phyloP scores from a whole-genome alignment of 2,113 vertebrate species.

The Lamprotornis superbus region DNA sequence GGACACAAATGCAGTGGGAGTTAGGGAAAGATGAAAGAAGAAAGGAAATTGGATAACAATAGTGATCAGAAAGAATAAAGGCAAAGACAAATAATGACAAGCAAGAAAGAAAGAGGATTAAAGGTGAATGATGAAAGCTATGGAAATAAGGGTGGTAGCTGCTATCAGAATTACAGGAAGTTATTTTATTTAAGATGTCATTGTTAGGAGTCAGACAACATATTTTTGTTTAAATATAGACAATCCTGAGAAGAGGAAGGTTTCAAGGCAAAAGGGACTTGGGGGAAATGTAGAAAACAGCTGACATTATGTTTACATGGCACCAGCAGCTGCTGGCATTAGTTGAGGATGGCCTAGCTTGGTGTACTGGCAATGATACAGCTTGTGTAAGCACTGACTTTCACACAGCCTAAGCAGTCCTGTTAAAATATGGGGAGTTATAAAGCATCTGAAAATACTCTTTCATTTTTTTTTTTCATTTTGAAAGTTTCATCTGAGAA shows the following conservation, averaged over 20 bases:
- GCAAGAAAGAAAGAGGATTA: constrained; percentile 40
- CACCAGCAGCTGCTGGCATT: background rate
- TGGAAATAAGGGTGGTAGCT: constrained; percentile 49
- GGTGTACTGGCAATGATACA: background rate
- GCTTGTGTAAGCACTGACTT: background rate
- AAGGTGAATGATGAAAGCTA: constrained; percentile 63
- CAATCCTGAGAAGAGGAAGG: background rate
- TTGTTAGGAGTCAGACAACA: background rate
- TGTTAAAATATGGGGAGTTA: background rate
- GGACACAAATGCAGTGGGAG: constrained; percentile 27
- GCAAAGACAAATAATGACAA: constrained; percentile 60
- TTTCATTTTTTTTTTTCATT: background rate
- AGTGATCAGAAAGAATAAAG: constrained; percentile 59
- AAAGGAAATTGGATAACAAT: constrained; percentile 65
- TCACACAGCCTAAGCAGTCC: background rate
- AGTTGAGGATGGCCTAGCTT: background rate
- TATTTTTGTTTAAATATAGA: background rate
- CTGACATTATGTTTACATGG: background rate
- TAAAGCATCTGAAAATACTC: background rate
- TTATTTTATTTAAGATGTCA: constrained; percentile 25
- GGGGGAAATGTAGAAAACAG: background rate
- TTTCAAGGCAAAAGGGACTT: background rate
- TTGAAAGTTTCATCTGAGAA: background rate
- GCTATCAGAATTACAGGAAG: constrained; percentile 1
- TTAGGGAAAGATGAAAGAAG: constrained; percentile 56